These are phyloP conservation scores for Pseudochromis fuscus DNA, from an alignment of 2,797 vertebrate genomes.

Conservation along the genomic window DNA sequence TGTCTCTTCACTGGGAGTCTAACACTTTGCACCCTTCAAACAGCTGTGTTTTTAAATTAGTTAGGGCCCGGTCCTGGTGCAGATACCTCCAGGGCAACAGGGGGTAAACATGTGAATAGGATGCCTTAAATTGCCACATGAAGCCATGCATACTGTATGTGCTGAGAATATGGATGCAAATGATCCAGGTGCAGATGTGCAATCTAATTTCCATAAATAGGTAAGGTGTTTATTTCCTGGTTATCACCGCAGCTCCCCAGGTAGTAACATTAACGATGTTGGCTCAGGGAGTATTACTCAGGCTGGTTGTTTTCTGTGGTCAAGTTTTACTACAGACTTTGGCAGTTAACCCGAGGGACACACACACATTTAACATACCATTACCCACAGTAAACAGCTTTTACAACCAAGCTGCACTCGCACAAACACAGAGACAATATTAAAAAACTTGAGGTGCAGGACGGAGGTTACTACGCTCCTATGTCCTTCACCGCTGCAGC, in stretches of 20 bases:
- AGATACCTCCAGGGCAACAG: too few relatives aligned
- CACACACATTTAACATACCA: constrained; percentile 75
- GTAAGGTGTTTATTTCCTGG: constrained; percentile 23
- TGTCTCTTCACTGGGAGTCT: too few relatives aligned
- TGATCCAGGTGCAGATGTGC: not conserved
- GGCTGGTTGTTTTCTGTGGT: constrained; percentile 44
- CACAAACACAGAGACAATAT: constrained; percentile 35
- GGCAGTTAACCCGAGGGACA: constrained; percentile 64
- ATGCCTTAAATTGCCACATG: not conserved
- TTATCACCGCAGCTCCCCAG: constrained; percentile 15
- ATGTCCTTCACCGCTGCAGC: constrained; percentile 69
- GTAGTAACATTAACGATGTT: constrained; percentile 27
- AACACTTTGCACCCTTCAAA: too few relatives aligned
- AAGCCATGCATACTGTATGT: not conserved
- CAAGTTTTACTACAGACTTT: constrained; percentile 61
- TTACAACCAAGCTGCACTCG: constrained; percentile 49
- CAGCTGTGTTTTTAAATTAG: too few relatives aligned
- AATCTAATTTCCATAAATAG: constrained; percentile 19
- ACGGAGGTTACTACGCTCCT: constrained; percentile 23
- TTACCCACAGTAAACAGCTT: constrained; percentile 73
- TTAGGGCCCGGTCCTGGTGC: too few relatives aligned
- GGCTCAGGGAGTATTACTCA: not conserved
- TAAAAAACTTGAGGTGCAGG: constrained; percentile 17
- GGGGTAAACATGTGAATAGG: not conserved
- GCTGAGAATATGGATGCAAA: too few relatives aligned